Conservation (phyloP, 2,888 invertebrate species). For the Macrosiphum euphorbiae region DNA sequence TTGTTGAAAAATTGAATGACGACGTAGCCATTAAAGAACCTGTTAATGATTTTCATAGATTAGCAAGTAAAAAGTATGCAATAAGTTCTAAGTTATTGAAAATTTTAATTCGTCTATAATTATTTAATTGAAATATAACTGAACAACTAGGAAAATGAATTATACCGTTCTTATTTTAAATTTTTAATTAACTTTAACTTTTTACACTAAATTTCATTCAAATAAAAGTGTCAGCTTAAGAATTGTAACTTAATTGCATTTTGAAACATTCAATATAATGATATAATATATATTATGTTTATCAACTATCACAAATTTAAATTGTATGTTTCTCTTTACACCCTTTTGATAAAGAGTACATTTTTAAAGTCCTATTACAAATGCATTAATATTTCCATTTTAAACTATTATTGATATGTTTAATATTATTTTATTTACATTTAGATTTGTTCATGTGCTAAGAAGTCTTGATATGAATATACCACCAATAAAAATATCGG, state of each 20-base stretch:
- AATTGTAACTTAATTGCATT: not conserved
- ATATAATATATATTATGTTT: too few relatives aligned
- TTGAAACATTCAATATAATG: not conserved
- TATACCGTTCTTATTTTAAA: not conserved
- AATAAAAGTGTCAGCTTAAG: not conserved
- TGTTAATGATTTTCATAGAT: conserved; percentile 25
- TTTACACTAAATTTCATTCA: not conserved
- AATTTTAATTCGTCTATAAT: not conserved
- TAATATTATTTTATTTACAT: not conserved
- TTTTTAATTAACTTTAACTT: not conserved
- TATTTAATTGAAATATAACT: not conserved
- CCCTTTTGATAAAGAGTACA: not conserved
- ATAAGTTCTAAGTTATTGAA: not conserved
- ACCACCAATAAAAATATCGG: conserved; percentile 69
- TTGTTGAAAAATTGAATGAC: conserved; percentile 27
- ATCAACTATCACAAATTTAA: too few relatives aligned
- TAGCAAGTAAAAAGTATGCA: conserved; percentile 17
- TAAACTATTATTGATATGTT: not conserved
- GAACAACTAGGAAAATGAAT: not conserved
- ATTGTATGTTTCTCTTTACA: not conserved
- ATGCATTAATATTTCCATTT: not conserved
- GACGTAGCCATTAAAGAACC: conserved; percentile 22
- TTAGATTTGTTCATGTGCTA: conserved; percentile 32
- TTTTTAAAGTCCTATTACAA: not conserved
- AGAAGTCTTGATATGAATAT: conserved; percentile 34